Evolutionary conservation across 2,113 vertebrate genomes (phyloP).

Genomic region (Passerina amoena): DNA sequence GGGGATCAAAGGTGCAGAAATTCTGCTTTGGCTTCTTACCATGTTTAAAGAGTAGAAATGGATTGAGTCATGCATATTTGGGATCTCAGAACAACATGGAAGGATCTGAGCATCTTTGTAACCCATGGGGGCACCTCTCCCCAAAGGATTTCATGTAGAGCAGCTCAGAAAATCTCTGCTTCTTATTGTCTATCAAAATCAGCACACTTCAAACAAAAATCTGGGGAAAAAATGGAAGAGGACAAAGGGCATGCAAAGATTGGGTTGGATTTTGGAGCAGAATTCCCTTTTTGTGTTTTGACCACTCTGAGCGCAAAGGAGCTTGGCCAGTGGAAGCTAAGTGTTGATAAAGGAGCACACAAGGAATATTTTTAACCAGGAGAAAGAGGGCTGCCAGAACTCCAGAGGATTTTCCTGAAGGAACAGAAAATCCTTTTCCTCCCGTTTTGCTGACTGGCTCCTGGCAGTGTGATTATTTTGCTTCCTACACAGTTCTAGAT

Average conservation of each 20-base stretch:
- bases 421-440: neutral
- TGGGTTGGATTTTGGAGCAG: neutral
- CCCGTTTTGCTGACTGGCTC: slow-evolving; percentile 6
- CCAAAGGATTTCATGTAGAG: accelerated
- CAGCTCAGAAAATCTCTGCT: neutral
- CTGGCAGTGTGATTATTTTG: slow-evolving; percentile 24
- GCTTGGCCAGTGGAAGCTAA: neutral
- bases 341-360: neutral
- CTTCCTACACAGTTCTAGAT: slow-evolving; percentile 55
- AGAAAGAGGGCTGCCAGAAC: neutral
- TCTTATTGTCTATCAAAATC: neutral
- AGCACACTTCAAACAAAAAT: neutral
- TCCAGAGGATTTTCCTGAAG: neutral
- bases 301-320: neutral
- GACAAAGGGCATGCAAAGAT: neutral
- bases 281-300: neutral
- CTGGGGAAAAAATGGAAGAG: neutral
- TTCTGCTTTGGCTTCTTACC: neutral
- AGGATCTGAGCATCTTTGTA: neutral
- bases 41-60: neutral
- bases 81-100: neutral
- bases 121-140: neutral
- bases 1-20: neutral
- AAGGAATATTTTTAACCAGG: neutral
- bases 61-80: neutral